These are phyloP conservation scores for Tupiocoris notatus DNA, from an alignment of 2,888 invertebrate species.

Conservation along the genomic window DNA sequence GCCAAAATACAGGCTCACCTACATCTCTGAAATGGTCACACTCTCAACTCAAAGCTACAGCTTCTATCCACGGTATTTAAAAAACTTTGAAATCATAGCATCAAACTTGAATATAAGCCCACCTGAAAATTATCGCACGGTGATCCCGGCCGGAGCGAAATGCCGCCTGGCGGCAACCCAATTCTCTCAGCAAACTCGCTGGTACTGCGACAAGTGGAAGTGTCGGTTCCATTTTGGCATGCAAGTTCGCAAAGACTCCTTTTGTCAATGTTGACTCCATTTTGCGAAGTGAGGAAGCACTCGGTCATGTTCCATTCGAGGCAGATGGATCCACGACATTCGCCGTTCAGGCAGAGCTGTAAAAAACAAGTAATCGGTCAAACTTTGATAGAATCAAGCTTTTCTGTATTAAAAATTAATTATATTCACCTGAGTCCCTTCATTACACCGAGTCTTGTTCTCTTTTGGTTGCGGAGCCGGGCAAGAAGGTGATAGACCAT, in stretches of 20 bases:
- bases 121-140: constrained; percentile 98
- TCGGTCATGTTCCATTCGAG: constrained; percentile 90
- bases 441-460: constrained; percentile 93
- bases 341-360: constrained; percentile 76
- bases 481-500: constrained; percentile 81
- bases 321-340: constrained; percentile 94
- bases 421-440: constrained; percentile 74
- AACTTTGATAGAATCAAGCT: too few relatives aligned
- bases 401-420: too few relatives aligned
- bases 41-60: too few relatives aligned
- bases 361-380: too few relatives aligned
- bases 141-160: constrained; percentile 88
- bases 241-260: constrained; percentile 92
- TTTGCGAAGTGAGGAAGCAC: constrained; percentile 86
- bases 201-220: constrained; percentile 76
- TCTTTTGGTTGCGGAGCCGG: constrained; percentile 77
- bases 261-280: constrained; percentile 73
- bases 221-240: constrained; percentile 82
- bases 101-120: too few relatives aligned
- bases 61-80: too few relatives aligned
- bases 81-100: too few relatives aligned
- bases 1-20: too few relatives aligned
- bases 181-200: constrained; percentile 77
- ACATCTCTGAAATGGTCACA: too few relatives aligned
- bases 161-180: constrained; percentile 74